These are phyloP conservation scores for Leucophenga maculata DNA, from an alignment of 2,888 invertebrate species.

Conservation along the genomic window DNA sequence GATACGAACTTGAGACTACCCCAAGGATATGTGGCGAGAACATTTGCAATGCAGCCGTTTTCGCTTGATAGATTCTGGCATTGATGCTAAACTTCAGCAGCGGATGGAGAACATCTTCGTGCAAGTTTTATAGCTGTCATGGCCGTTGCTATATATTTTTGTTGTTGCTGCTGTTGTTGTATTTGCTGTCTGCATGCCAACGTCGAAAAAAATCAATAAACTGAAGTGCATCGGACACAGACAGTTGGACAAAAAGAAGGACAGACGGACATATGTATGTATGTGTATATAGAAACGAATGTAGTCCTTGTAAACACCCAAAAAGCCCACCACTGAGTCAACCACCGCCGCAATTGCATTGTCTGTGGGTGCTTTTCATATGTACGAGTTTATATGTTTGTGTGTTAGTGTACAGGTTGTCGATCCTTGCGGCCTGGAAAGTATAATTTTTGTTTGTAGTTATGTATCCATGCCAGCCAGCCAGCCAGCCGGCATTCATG, in stretches of 20 bases:
- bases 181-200: background rate
- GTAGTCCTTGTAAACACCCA: conserved; percentile 38
- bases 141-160: no score
- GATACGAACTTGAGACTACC: conserved; percentile 59
- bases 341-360: conserved; percentile 23
- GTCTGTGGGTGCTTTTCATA: conserved; percentile 34
- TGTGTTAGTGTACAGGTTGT: conserved; percentile 48
- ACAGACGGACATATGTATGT: conserved; percentile 38
- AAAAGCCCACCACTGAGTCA: conserved; percentile 43
- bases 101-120: background rate
- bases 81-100: background rate
- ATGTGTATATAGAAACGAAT: conserved; percentile 18
- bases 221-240: conserved; percentile 14
- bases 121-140: no score
- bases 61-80: background rate
- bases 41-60: background rate
- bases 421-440: conserved; percentile 53
- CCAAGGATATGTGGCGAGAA: conserved; percentile 39
- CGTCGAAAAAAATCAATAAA: conserved; percentile 15
- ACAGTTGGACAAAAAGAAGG: background rate
- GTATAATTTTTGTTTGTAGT: conserved; percentile 36
- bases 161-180: no score
- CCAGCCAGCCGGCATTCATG: background rate
- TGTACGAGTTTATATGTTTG: conserved; percentile 11
- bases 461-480: background rate